A percentile compares a stretch with the other conserved stretches of the same genome.
Evolutionary conservation across 2,797 vertebrate genomes (phyloP).

Genomic region (Myoxocephalus aenaeus): DNA sequence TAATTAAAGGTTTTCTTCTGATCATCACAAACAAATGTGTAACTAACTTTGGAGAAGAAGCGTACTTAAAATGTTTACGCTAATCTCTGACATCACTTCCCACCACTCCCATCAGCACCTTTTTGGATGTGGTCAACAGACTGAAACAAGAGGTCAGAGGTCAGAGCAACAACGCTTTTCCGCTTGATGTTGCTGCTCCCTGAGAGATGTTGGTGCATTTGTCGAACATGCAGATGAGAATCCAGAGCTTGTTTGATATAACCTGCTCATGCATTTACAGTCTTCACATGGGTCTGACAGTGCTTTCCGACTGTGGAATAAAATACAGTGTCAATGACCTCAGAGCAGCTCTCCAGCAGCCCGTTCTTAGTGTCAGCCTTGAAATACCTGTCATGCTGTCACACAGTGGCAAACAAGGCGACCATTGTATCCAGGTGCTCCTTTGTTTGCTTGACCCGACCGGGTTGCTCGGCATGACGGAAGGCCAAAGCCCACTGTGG

Average conservation of each 20-base stretch:
- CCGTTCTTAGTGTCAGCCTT: slow-evolving; percentile 34
- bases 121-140: not conserved
- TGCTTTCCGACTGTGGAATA: not conserved
- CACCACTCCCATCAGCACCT: not conserved
- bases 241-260: not conserved
- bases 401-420: slow-evolving; percentile 47
- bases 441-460: slow-evolving; percentile 67
- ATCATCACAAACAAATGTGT: too few species aligned
- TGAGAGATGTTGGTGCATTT: not conserved
- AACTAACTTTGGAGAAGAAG: not conserved
- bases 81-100: not conserved
- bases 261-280: not conserved
- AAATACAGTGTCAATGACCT: slow-evolving; percentile 2
- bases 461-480: slow-evolving; percentile 34
- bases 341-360: slow-evolving; percentile 6
- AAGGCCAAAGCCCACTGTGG: slow-evolving; percentile 39
- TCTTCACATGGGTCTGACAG: slow-evolving; percentile 1
- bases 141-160: not conserved
- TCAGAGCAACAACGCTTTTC: not conserved
- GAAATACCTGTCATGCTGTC: slow-evolving; percentile 66
- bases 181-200: not conserved
- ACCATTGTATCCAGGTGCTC: slow-evolving; percentile 68
- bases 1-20: not conserved
- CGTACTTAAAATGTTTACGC: not conserved
- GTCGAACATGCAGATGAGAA: not conserved